phyloP scores from a whole-genome alignment of 2,113 vertebrate genomes.

The Romanogobio albipinnatus region DNA sequence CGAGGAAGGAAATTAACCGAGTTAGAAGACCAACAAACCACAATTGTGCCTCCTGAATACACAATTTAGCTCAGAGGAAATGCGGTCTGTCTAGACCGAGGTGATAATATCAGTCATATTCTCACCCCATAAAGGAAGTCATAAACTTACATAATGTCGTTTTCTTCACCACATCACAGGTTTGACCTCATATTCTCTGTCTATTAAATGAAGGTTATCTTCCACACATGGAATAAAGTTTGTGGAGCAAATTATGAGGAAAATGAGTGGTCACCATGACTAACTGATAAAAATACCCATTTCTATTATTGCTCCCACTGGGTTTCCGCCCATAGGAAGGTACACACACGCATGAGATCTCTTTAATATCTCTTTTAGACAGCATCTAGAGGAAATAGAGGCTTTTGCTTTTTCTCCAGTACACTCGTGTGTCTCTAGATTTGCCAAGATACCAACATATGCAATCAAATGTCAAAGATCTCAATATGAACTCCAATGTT shows the following conservation, averaged over 20 bases:
- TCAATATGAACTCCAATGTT: too few relatives aligned
- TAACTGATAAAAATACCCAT: slow-evolving; percentile 28
- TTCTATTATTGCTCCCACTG: background rate
- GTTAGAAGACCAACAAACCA: slow-evolving; percentile 12
- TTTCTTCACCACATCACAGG: background rate
- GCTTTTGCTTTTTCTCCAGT: background rate
- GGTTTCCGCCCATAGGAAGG: background rate
- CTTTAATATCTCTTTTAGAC: background rate
- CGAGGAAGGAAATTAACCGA: slow-evolving; percentile 31
- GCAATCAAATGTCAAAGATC: too few relatives aligned
- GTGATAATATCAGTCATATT: slow-evolving; percentile 20
- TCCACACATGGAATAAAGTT: slow-evolving; percentile 10
- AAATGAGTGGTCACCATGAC: background rate
- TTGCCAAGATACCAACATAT: background rate
- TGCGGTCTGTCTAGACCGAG: background rate
- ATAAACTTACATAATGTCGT: background rate
- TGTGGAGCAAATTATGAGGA: slow-evolving; percentile 24
- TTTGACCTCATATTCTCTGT: background rate
- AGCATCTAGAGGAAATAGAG: background rate
- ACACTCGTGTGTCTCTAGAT: background rate
- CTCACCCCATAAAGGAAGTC: slow-evolving; percentile 10
- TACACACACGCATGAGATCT: too few relatives aligned
- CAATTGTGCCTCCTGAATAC: slow-evolving; percentile 8
- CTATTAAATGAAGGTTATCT: slow-evolving; percentile 8
- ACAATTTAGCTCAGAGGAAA: slow-evolving; percentile 7